These are phyloP conservation scores for Actenoides lindsayi DNA, from an alignment of 2,113 vertebrate species.

Conservation along the genomic window DNA sequence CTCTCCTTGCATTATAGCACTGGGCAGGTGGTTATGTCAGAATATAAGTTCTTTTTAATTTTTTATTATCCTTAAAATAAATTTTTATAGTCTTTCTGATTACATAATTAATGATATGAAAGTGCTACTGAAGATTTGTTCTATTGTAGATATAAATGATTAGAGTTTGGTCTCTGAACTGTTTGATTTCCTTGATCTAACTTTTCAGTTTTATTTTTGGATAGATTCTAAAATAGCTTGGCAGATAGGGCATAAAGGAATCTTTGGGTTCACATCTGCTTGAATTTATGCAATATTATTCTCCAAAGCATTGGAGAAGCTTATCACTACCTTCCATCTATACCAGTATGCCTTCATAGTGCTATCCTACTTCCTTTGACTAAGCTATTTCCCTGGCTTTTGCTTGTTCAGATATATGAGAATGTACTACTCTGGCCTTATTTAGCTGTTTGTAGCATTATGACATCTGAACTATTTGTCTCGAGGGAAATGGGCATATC, in stretches of 20 bases:
- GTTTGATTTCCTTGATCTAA: not conserved
- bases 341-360: not conserved
- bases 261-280: not conserved
- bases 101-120: not conserved
- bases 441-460: not conserved
- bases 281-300: not conserved
- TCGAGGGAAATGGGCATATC: not conserved
- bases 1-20: not conserved
- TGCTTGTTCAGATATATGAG: not conserved
- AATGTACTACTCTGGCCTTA: not conserved
- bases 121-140: not conserved
- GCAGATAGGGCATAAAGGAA: not conserved
- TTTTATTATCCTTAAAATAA: not conserved
- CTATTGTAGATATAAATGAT: not conserved
- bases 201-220: not conserved
- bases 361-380: not conserved
- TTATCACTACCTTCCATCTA: not conserved
- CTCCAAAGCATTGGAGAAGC: not conserved
- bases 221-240: not conserved
- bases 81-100: not conserved
- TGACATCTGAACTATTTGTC: not conserved
- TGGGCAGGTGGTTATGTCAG: not conserved
- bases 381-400: not conserved
- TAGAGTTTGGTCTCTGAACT: not conserved
- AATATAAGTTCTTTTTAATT: not conserved